Base-by-base conservation (phyloP, 2,888 invertebrate genomes). In the Beris morrisii region DNA sequence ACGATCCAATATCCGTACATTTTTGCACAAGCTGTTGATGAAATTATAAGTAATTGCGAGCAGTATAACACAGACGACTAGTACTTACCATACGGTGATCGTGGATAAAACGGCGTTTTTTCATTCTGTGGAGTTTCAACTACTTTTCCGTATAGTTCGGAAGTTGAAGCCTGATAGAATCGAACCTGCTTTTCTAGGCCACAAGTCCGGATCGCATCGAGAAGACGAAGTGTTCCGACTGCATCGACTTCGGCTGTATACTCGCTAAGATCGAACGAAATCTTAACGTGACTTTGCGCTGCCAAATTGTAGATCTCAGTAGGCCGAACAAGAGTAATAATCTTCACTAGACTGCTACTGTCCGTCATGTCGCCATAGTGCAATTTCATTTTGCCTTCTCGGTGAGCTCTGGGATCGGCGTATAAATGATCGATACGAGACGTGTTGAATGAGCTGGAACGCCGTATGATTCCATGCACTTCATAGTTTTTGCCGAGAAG, bases 291-390 rank as follows among this genome's bases (percentile, higher is more conserved):
- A 72, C 97, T 97, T 79, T 99, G 98, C 0, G 99, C 99, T 1
- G 97, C 99, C 70, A 99, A 84, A 83, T 99, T 99, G 79, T 99
- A 99, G 71, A 99, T 93, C 83, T 99, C 99, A 45, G 88, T 88
- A 0, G 99, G 99, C 73, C 82, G 78, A 9, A 82, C 80, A 70
- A 74, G 74, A 22, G 82, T 81, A 64, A 96, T 92, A 43, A 95
- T 88, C 82, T 93, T 94, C 30, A 93, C 91, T 68, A 96, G 83
- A 78, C 96, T 96, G 70, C 96, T 95, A 57, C 96, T 96, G 80
- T 99, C 99, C 0, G 98, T 98, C 87, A 99, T 90, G 77, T 99
- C 99, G 12, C 99, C 99, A 80, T 99, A 99, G 80, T 99, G 99
- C 6, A 99, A 83, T 74, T 93, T 92, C 91, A 97, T 94, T 73